Base-by-base conservation (phyloP, 2,888 invertebrate species). In the Sussaba pulchella region DNA sequence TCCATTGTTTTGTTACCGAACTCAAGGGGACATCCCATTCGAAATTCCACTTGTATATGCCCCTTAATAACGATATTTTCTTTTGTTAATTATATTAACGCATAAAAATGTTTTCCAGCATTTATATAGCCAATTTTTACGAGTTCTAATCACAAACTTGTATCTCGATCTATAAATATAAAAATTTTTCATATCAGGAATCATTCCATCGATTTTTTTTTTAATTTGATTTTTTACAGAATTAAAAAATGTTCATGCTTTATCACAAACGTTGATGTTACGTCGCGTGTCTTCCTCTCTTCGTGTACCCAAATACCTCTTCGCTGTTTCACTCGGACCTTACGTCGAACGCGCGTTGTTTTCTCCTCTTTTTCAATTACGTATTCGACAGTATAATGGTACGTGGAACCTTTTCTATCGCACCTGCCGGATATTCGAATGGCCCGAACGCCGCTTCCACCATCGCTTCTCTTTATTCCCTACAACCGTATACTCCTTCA, bases 351-450 rank as follows among this genome's bases (percentile, higher is more conserved):
- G 2, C 6, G 31, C 6, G 6, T 31, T 31, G 43, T 61, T 67
- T 54, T 41, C 10, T 21, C 3, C 39, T 14, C 50, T 41, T 52
- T 79, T 52, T 50, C 47, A 47, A 17, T 50, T 36, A 59, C 43
- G 24, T 61, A 52, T 19, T 73, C 45, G 41, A 31, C 52, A 50
- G 17, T 39, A 59, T 19, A 45, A 54, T 41, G 8, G 45, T 47
- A 71, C 36, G 21, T 24, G 24, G 24, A 54, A 8, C 8, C 73
- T 81, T 82, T 36, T 75, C 64, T 80, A 73, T 82, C 72, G 39
- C 78, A 76, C 72, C 82, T 78, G 75, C 78, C 82, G 75, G 78
- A 82, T 76, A 78, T 78, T 76, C 59, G 39, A 70, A 74, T 71
- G 59, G 59, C 47, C 64, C 43, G 64, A 59, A 19, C 52, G 50